Percentiles rank a stretch among this genome's conserved stretches.
phyloP scores from a whole-genome alignment of 2,888 invertebrate genomes.

The Tetragnatha montana region DNA sequence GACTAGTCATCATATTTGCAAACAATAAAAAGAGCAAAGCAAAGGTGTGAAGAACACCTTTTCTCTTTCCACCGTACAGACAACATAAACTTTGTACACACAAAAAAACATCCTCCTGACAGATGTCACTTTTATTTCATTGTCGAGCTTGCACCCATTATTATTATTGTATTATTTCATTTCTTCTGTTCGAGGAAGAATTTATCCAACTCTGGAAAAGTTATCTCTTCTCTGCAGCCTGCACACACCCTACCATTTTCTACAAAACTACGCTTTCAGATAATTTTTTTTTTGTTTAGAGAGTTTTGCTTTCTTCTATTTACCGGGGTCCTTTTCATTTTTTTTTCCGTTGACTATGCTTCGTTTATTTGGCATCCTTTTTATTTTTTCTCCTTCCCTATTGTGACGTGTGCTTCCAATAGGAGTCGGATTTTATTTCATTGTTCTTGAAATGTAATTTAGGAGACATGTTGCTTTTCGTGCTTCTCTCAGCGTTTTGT shows the following conservation, averaged over 20 bases:
- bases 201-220: slow-evolving; percentile 38
- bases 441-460: slow-evolving; percentile 60
- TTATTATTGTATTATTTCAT: slow-evolving; percentile 41
- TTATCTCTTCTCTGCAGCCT: slow-evolving; percentile 47
- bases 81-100: slow-evolving; percentile 45
- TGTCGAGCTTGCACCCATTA: slow-evolving; percentile 33
- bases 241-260: slow-evolving; percentile 37
- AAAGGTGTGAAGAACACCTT: neutral
- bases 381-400: slow-evolving; percentile 1
- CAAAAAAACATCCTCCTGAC: slow-evolving; percentile 48
- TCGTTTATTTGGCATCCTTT: slow-evolving; percentile 18
- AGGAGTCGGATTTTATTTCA: slow-evolving; percentile 56
- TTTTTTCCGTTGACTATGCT: slow-evolving; percentile 5
- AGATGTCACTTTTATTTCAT: slow-evolving; percentile 56
- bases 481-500: neutral
- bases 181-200: slow-evolving; percentile 32
- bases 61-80: slow-evolving; percentile 4
- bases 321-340: slow-evolving; percentile 4
- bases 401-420: slow-evolving; percentile 23
- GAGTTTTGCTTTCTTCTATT: neutral
- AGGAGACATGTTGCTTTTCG: slow-evolving; percentile 34
- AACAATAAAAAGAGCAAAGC: no score
- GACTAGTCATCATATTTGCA: no score
- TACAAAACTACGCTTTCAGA: slow-evolving; percentile 39
- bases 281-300: slow-evolving; percentile 13